Conservation (phyloP, 2,797 vertebrate genomes). For the Tapera naevia region DNA sequence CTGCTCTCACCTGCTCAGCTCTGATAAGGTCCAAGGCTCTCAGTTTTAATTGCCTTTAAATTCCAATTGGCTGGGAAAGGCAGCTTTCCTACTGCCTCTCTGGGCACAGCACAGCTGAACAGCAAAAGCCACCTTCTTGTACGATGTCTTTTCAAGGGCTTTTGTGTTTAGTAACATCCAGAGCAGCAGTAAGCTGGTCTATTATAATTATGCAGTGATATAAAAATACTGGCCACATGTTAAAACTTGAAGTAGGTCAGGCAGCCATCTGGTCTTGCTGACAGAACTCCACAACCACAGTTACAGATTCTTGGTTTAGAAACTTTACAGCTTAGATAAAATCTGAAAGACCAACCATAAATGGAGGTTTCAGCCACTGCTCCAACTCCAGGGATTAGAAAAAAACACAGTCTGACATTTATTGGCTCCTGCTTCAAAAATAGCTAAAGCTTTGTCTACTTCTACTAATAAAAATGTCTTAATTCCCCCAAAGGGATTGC, state of each 20-base stretch:
- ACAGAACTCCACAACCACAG: rapidly evolving
- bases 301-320: background rate
- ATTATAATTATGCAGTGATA: background rate
- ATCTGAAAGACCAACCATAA: background rate
- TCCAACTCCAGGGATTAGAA: background rate
- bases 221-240: background rate
- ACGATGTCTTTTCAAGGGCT: background rate
- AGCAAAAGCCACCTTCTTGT: background rate
- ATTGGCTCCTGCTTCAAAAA: background rate
- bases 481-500: background rate
- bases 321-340: background rate
- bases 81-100: background rate
- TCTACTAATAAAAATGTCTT: background rate
- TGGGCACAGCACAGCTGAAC: background rate
- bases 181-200: background rate
- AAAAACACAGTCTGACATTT: background rate
- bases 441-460: background rate
- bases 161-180: background rate
- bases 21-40: background rate
- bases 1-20: rapidly evolving
- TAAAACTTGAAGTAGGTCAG: constrained; percentile 27
- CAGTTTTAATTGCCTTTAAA: background rate
- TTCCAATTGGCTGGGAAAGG: background rate
- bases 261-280: constrained; percentile 38
- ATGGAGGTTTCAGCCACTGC: background rate